Percentiles rank a stretch among this genome's conserved stretches.
These are phyloP conservation scores for Ibidorhyncha struthersii DNA, from an alignment of 2,113 vertebrate genomes.

Conservation along the genomic window DNA sequence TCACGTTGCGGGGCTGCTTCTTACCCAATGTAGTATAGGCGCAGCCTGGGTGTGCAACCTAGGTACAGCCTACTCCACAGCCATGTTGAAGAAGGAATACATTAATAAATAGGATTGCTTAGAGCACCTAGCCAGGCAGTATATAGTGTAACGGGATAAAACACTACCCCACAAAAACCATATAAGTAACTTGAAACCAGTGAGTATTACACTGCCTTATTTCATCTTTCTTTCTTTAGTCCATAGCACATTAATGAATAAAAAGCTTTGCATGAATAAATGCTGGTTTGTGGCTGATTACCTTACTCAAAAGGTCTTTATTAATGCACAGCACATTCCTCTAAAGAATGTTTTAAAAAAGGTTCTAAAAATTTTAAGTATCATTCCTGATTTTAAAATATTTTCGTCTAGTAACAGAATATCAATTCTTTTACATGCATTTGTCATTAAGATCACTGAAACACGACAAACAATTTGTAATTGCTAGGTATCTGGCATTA, in stretches of 20 bases:
- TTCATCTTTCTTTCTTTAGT: not conserved
- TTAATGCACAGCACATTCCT: not conserved
- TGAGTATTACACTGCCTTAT: not conserved
- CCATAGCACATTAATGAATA: not conserved
- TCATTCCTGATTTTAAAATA: not conserved
- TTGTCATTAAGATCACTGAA: not conserved
- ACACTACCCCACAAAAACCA: not conserved
- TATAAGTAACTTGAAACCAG: not conserved
- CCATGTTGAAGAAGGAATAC: not conserved
- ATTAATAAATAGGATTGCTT: not conserved
- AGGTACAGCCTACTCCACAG: not conserved
- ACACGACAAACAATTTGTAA: not conserved
- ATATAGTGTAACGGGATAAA: not conserved
- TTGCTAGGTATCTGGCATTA: not conserved
- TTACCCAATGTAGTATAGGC: not conserved
- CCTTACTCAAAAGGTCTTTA: not conserved
- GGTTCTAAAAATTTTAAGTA: not conserved
- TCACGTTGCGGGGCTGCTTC: not conserved
- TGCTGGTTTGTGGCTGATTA: not conserved
- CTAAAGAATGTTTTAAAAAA: not conserved
- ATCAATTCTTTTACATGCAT: not conserved
- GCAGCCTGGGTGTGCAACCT: not conserved
- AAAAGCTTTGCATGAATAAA: not conserved
- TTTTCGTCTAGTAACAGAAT: conserved; percentile 7
- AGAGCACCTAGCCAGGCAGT: not conserved